Base-by-base conservation (phyloP, 2,797 vertebrate genomes). In the Astyanax mexicanus region DNA sequence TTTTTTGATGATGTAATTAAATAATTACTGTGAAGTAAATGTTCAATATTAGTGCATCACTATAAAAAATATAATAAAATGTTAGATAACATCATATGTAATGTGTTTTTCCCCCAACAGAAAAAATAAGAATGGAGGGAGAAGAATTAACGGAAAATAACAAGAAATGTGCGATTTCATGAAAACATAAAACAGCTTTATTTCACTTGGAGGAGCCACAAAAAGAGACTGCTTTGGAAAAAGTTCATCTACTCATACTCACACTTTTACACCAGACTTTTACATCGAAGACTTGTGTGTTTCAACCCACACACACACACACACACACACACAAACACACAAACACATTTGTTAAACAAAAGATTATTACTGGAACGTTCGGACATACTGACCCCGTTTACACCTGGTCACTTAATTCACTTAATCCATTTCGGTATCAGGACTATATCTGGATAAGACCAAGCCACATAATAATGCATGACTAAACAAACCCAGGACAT, bases 131-230 rank as follows among this genome's bases (percentile, higher is more conserved):
- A 88, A 66, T 86, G 84, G 86, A 88, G 83, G 86, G 80, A 17
- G 79, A 77, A 52, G 79, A 84, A 11, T 19, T 0, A 23, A 87
- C 29, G 5, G 29, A 32, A 32, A 32, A 84, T 21, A 75, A 78
- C 64, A 90, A 85, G 85, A 94, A 90, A 84, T 94, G 93, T 81
- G 47, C 42, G 0, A 23, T 94, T 88, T 94, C 89, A 64, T 94
- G 86, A 93, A 55, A 15, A 25, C 29, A 13, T 60, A 66, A 37
- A 72, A 65, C 37, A 13, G 13, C 37, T 80, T 77, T 77, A 70
- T 68, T 83, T 60, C 21, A 64, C 15, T 38, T 35, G 21, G 10
- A 60, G 23, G 9, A 23, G 1, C 1, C 42, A 42, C 49, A 10
- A 29, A 11, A 25, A 42, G 35, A 32, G 62, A 27, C 58, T 51